Evolutionary conservation across 64 coral and sea anemone genomes (phyloP).

Genomic region (Actinia equina): DNA sequence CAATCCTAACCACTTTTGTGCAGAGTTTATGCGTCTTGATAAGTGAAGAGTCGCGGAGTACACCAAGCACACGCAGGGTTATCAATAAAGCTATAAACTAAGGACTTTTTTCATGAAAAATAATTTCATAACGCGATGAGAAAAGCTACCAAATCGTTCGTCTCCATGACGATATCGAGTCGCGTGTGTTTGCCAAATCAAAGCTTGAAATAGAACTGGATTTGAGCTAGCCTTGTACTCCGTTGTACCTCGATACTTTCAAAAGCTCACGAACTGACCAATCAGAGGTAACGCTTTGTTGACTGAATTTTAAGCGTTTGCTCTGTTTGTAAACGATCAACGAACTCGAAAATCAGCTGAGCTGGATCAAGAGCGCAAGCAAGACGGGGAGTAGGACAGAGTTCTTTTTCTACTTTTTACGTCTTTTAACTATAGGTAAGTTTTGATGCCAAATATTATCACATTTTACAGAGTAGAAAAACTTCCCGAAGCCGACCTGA

Average conservation of each 20-base stretch:
- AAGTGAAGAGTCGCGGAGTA: background rate
- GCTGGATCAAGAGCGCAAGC: background rate
- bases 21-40: no score
- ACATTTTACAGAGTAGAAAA: no score
- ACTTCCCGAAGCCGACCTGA: no score
- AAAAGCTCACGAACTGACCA: background rate
- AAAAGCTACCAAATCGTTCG: background rate
- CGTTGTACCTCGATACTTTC: background rate
- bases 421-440: no score
- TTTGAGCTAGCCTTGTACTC: background rate
- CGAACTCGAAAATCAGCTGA: constrained; percentile 4
- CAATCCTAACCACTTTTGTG: no score
- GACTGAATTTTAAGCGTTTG: background rate
- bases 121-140: background rate
- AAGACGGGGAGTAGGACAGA: background rate
- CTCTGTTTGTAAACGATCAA: background rate
- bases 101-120: background rate
- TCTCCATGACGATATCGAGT: background rate
- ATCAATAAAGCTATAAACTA: no score
- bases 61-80: background rate
- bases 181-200: background rate
- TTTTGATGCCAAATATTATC: no score
- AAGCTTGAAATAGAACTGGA: background rate
- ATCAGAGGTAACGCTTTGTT: background rate
- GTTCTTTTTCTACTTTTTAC: no score